These are phyloP conservation scores for Cherax quadricarinatus DNA, from an alignment of 1,140 invertebrate genomes.

Conservation along the genomic window DNA sequence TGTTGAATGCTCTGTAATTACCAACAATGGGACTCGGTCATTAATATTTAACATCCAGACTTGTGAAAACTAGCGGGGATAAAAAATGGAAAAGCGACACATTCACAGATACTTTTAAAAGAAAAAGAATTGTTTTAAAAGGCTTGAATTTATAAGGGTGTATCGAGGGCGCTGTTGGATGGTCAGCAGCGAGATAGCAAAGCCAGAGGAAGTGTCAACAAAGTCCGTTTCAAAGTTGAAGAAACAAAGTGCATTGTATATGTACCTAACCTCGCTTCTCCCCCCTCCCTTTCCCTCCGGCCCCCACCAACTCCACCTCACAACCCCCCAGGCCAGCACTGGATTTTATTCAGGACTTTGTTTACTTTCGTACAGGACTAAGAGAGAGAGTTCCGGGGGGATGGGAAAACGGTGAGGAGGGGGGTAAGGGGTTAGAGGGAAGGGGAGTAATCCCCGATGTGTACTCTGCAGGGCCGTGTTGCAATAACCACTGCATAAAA, in stretches of 20 bases:
- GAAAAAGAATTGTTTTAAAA: neutral
- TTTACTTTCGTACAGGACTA: neutral
- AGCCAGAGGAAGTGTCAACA: neutral
- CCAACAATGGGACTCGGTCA: slow-evolving; percentile 48
- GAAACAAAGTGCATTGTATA: neutral
- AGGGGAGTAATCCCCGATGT: neutral
- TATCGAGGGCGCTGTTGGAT: neutral
- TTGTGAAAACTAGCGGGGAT: slow-evolving; percentile 19
- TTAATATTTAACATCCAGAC: slow-evolving; percentile 53
- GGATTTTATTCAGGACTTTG: slow-evolving; percentile 5
- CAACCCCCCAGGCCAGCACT: neutral
- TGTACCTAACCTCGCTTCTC: neutral
- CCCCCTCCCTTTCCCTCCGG: neutral
- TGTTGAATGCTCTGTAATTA: slow-evolving; percentile 50
- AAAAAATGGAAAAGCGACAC: slow-evolving; percentile 14
- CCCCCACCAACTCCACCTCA: too few species aligned
- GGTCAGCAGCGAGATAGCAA: neutral
- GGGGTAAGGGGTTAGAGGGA: too few species aligned
- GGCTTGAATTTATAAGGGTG: neutral
- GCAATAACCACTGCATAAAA: slow-evolving; percentile 1
- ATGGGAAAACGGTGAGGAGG: too few species aligned
- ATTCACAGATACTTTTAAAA: neutral
- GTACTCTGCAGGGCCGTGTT: neutral
- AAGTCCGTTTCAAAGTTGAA: neutral
- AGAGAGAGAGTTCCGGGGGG: neutral